Percentiles rank a stretch among this genome's conserved stretches.
Evolutionary conservation across 2,797 vertebrate species (phyloP).

Genomic region (Cyclopterus lumpus): DNA sequence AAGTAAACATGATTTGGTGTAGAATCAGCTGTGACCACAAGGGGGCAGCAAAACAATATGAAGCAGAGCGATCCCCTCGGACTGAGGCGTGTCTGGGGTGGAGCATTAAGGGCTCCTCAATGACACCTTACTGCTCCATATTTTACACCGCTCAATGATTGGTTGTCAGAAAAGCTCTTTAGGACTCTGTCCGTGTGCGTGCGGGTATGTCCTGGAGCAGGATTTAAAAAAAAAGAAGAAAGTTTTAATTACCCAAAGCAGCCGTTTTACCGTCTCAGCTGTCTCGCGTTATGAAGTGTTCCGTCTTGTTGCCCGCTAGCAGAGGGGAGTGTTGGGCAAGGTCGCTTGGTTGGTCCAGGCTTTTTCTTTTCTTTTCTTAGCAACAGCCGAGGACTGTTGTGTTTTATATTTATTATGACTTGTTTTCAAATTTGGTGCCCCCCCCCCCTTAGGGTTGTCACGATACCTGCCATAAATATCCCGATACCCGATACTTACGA

Average conservation of each 20-base stretch:
- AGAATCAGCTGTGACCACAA: conserved; percentile 51
- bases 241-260: background rate
- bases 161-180: background rate
- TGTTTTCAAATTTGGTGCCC: too few species aligned
- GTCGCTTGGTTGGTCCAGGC: conserved; percentile 3
- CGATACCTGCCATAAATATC: too few species aligned
- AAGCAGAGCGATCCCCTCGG: background rate
- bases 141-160: background rate
- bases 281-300: background rate
- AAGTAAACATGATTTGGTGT: background rate
- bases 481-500: too few species aligned
- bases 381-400: background rate
- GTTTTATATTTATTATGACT: too few species aligned
- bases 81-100: background rate
- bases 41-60: conserved; percentile 47
- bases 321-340: background rate
- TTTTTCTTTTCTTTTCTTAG: background rate
- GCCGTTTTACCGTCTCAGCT: background rate
- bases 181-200: background rate
- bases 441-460: too few species aligned
- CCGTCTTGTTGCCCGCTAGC: too few species aligned
- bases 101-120: background rate
- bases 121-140: background rate
- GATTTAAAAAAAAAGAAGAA: background rate
- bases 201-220: background rate